phyloP scores from a whole-genome alignment of 1,140 invertebrate genomes.

The Papilio polytes region DNA sequence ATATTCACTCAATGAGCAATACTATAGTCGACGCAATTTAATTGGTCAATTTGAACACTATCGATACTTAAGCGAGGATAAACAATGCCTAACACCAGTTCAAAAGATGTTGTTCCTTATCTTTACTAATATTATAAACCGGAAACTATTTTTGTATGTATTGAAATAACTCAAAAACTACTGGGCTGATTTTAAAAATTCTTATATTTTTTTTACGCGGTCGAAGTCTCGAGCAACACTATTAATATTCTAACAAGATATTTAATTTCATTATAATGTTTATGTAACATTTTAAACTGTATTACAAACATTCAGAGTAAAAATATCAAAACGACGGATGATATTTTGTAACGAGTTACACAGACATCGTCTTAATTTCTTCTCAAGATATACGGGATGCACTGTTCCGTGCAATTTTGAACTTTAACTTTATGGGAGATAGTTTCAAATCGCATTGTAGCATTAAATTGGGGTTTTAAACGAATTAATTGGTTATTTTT shows the following conservation, averaged over 20 bases:
- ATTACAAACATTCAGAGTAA: conserved; percentile 37
- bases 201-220: no score
- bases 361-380: conserved; percentile 59
- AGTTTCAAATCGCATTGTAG: conserved; percentile 46
- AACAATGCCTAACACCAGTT: no score
- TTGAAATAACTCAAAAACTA: no score
- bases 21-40: background rate
- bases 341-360: conserved; percentile 60
- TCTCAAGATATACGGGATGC: conserved; percentile 50
- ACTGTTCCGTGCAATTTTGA: conserved; percentile 33
- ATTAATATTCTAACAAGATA: background rate
- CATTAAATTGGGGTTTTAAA: conserved; percentile 60
- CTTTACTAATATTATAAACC: no score
- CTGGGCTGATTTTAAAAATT: no score
- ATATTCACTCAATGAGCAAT: conserved; percentile 26
- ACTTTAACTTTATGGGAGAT: conserved; percentile 45
- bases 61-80: no score
- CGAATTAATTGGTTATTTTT: conserved; percentile 69
- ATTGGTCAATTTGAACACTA: background rate
- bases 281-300: conserved; percentile 14
- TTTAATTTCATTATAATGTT: background rate
- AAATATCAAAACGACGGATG: conserved; percentile 56
- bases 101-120: no score
- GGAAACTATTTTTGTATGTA: no score
- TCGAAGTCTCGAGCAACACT: no score